phyloP scores from a whole-genome alignment of 2,888 invertebrate genomes.

The Octodonta nipae region DNA sequence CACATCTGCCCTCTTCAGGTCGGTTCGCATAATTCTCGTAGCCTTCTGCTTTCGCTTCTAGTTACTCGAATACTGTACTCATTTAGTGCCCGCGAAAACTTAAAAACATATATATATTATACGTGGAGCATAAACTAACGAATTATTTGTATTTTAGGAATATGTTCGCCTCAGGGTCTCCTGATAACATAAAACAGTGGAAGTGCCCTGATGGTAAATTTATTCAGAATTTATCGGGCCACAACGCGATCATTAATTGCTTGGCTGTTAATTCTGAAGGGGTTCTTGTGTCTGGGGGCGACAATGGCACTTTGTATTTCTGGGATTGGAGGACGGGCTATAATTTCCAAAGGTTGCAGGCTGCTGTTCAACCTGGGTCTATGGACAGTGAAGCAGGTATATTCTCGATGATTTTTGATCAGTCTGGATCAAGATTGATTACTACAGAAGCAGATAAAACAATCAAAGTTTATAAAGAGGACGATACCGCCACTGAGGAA shows the following conservation, averaged over 20 bases:
- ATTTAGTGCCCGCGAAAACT: too few relatives aligned
- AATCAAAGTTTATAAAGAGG: conserved; percentile 96
- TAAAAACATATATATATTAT: too few relatives aligned
- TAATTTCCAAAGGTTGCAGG: conserved; percentile 83
- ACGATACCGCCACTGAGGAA: conserved; percentile 90
- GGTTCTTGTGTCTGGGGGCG: conserved; percentile 93
- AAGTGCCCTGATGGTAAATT: conserved; percentile 95
- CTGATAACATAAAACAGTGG: conserved; percentile 99
- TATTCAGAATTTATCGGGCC: conserved; percentile 90
- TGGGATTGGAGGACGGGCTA: conserved; percentile 99
- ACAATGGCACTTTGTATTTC: conserved; percentile 91
- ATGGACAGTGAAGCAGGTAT: conserved; percentile 99
- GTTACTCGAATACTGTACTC: too few relatives aligned
- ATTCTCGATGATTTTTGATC: conserved; percentile 89
- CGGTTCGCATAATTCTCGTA: too few relatives aligned
- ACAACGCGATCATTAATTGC: conserved; percentile 94
- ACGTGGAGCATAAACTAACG: too few relatives aligned
- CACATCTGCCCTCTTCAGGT: too few relatives aligned
- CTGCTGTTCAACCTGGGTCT: conserved; percentile 94
- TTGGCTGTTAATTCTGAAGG: conserved; percentile 89
- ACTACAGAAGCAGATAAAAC: conserved; percentile 98
- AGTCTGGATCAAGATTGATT: conserved; percentile 85
- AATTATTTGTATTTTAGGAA: too few relatives aligned
- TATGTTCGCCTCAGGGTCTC: conserved; percentile 95
- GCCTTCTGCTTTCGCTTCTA: too few relatives aligned